phyloP scores from a whole-genome alignment of 2,797 vertebrate species.

The Echiichthys vipera region DNA sequence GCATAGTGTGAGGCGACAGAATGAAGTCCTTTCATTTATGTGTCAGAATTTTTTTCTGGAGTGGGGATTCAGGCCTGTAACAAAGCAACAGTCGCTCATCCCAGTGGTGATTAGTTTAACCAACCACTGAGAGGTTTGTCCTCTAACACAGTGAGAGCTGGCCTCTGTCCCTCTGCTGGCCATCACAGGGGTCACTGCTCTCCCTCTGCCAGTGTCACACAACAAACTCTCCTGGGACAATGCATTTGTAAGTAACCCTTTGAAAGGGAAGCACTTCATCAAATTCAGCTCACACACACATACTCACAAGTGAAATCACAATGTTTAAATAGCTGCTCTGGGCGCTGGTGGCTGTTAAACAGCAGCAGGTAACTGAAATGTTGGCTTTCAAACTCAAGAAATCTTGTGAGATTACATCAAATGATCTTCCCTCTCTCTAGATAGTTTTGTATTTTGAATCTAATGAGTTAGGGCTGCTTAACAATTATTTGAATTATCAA shows the following conservation, averaged over 20 bases:
- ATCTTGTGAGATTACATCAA: neutral
- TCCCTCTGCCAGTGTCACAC: slow-evolving; percentile 73
- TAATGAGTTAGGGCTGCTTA: neutral
- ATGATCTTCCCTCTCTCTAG: neutral
- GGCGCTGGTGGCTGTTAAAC: slow-evolving; percentile 26
- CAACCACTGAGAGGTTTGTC: slow-evolving; percentile 78
- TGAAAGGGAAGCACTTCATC: slow-evolving; percentile 75
- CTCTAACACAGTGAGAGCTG: slow-evolving; percentile 64
- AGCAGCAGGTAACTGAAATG: slow-evolving; percentile 16
- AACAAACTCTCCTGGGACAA: slow-evolving; percentile 65
- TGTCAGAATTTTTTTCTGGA: slow-evolving; percentile 61
- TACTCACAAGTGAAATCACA: slow-evolving; percentile 31
- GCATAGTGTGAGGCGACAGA: slow-evolving; percentile 37
- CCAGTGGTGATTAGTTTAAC: slow-evolving; percentile 83
- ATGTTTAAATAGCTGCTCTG: slow-evolving; percentile 43
- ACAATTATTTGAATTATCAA: neutral
- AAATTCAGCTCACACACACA: slow-evolving; percentile 65
- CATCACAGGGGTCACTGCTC: slow-evolving; percentile 65
- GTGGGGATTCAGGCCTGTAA: slow-evolving; percentile 45
- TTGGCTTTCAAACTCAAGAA: slow-evolving; percentile 9
- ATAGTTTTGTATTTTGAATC: neutral
- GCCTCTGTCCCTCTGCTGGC: slow-evolving; percentile 65
- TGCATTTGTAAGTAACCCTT: slow-evolving; percentile 71
- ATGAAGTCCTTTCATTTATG: slow-evolving; percentile 59
- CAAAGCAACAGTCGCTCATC: slow-evolving; percentile 50